Base-by-base conservation (phyloP, 1,140 invertebrate species). In the Conopomorpha cramerella region DNA sequence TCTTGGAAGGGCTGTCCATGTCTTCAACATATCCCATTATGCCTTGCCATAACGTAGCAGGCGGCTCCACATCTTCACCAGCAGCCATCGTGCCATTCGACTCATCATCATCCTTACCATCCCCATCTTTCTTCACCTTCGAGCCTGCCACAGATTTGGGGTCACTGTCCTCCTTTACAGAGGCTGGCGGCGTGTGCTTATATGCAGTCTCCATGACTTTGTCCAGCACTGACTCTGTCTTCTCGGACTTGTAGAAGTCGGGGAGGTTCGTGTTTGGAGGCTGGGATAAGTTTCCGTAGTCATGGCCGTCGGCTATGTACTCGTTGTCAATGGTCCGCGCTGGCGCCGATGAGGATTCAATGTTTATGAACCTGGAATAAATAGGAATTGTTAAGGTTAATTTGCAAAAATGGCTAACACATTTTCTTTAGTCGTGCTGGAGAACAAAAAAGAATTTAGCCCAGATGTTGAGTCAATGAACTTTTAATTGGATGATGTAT, bases 281-380 rank as follows among this genome's bases (percentile, higher is more conserved):
- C n/a, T n/a, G n/a, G n/a, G n/a, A n/a, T n/a, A n/a, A n/a, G 26
- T 76, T 76, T 0, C 71, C 71, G 49, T 72, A 76, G 41, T 76
- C 71, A 3, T 65, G 71, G 15, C 71, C 71, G 36, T 76, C 71
- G 3, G 58, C 39, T 3, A 76, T 45, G 39, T 71, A 72, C 27
- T 72, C 67, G 49, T 72, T 56, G 16, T 60, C 57, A n/a, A n/a
- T n/a, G 14, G 68, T 56, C 11, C 51, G 42, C 16, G 66, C 62
- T 30, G 71, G 82, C 37, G 80, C 81, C 2, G 84, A 63, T 27
- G 86, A 84, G 34, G 85, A 83, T 72, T 89, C 86, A 56, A 90
- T 83, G 64, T 86, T 85, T 34, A 87, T 80, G 60, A 87, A 87
- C 14, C 83, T 85, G 43, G 25, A 74, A 67, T 28, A 7, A n/a